Base-by-base conservation (phyloP, 2,113 vertebrate genomes). In the Tupaia chinensis region DNA sequence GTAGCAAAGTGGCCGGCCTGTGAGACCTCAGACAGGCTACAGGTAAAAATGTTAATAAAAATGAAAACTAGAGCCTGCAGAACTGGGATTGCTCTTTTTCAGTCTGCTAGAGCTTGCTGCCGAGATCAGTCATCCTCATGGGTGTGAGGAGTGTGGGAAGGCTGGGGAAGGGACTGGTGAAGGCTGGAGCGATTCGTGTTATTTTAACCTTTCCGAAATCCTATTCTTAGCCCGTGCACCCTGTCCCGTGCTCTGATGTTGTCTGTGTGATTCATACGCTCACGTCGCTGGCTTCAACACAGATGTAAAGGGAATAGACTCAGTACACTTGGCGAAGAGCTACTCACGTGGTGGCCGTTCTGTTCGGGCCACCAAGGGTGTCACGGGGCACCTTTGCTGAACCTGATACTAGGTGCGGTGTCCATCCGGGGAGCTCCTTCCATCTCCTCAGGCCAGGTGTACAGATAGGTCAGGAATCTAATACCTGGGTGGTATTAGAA, bases 61-160 rank as follows among this genome's bases (percentile, higher is more conserved):
- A 65, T 78, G 34, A 29, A 87, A 94, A 80, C 70, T 61, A 96
- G 63, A 85, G 63, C 72, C 87, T 65, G 68, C 9, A 29, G 78
- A 95, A 81, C 89, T 84, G 34, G 92, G 66, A 58, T 60, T 56
- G 63, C 12, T 89, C 56, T 58, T 84, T 93, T 53, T n/a, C 29
- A 69, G 17, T 66, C 70, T 6, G 5, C 76, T 7, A 25, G 94
- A 68, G 84, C 65, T 58, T 66, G 12, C 85, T 87, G 76, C 84
- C 76, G 68, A 78, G 77, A 72, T 63, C 86, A 91, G 73, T 11
- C 22, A 89, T 74, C 66, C 44, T 20, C 12, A 1, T 1, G 1
- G 25, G 32, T 56, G 60, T 23, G 16, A 60, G 1, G 84, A n/a
- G 61, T 60, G 72, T 29, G 69, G 15, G 53, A 89, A 70, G n/a